Evolutionary conservation across 2,888 invertebrate genomes (phyloP), one percentile per base, ranked within the genome.

Genomic region (Cheilosia soror): DNA sequence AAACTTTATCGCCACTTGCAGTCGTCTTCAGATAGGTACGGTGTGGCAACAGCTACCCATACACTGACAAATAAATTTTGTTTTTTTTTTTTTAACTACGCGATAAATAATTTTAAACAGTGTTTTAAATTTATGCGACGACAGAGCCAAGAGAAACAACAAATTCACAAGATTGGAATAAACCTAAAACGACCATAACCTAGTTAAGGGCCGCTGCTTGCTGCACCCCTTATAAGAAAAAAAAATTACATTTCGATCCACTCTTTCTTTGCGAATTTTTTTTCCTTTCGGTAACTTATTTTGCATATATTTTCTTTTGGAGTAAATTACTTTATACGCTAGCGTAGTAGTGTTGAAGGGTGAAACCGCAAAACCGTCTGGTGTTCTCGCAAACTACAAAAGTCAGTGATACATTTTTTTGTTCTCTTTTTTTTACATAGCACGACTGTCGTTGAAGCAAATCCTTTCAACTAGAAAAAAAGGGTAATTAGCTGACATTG

Each of bases 71-170:
- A 37, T n/a, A 42, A 81, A 63, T 63, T 31, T 69, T 37, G 11
- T 42, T 31, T 73, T 68, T 73, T 42, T 73, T 42, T 76, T 71
- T 76, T 75, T 65, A 25, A 13, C 42, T 29, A 37, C 13, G 49
- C 29, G 71, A 31, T 85, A 81, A 85, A 85, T 85, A 81, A 77
- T 85, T 68, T 77, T 85, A 86, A 86, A 77, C 72, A 86, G 57
- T 81, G 86, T 87, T 87, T 85, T 83, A 87, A 82, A 88, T 88
- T 88, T 83, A 88, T 87, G 87, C 82, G 84, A 81, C 60, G 84
- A 72, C 88, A 88, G 87, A 80, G 75, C 80, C 87, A 76, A 71
- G 66, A 42, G 31, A 15, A 47, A 44, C 31, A 68, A 65, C 83
- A 76, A 78, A 33, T 42, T 37, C 69, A 69, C 72, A 72, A 72